Evolutionary conservation across 92 coral and sea anemone genomes (phyloP).

Genomic region (Bergia puertoricense): DNA sequence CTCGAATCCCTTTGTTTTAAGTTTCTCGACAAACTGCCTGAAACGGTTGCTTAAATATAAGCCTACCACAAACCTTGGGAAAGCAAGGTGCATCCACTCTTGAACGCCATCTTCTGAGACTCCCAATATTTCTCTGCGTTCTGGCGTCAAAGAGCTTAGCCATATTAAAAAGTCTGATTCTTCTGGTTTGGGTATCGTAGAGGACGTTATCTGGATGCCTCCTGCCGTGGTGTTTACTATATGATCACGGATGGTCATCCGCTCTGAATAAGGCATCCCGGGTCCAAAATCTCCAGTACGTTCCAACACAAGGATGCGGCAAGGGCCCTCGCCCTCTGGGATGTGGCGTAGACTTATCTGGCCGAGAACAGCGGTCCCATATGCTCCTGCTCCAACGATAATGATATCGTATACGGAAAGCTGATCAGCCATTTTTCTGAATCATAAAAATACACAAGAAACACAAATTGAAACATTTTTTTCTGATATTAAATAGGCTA

Average conservation of each 20-base stretch:
- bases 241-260: slow-evolving; percentile 49
- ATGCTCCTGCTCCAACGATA: slow-evolving; percentile 58
- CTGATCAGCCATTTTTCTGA: background rate
- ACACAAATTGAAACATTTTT: too few species aligned
- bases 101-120: slow-evolving; percentile 35
- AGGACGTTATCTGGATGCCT: slow-evolving; percentile 47
- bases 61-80: slow-evolving; percentile 54
- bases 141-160: slow-evolving; percentile 45
- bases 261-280: slow-evolving; percentile 45
- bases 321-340: background rate
- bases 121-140: slow-evolving; percentile 31
- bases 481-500: too few species aligned
- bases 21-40: slow-evolving; percentile 43
- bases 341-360: slow-evolving; percentile 28
- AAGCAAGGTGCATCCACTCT: slow-evolving; percentile 46
- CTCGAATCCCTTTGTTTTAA: slow-evolving; percentile 38
- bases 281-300: slow-evolving; percentile 30
- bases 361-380: slow-evolving; percentile 45
- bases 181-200: slow-evolving; percentile 46
- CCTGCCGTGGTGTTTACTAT: slow-evolving; percentile 50
- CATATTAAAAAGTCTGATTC: slow-evolving; percentile 44
- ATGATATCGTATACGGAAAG: slow-evolving; percentile 36
- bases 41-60: slow-evolving; percentile 55
- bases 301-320: slow-evolving; percentile 36
- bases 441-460: background rate